phyloP scores from a whole-genome alignment of 2,113 vertebrate species.

The Alligator sinensis region DNA sequence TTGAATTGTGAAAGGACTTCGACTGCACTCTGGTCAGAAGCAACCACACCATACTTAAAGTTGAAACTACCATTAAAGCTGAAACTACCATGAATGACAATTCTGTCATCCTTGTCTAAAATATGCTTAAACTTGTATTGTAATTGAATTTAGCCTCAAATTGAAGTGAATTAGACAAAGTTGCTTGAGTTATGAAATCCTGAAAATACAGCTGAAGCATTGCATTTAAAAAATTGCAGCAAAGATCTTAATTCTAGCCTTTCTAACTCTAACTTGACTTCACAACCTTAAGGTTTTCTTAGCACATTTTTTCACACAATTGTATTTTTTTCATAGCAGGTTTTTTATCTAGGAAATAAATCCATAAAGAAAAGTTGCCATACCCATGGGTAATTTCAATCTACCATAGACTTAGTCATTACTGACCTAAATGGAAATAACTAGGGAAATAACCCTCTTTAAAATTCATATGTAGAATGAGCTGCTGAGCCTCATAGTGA shows the following conservation, averaged over 20 bases:
- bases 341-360: slow-evolving; percentile 45
- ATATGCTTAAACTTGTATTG: not conserved
- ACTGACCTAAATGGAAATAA: slow-evolving; percentile 68
- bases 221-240: not conserved
- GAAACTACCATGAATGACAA: not conserved
- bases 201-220: not conserved
- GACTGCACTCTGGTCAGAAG: not conserved
- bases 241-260: not conserved
- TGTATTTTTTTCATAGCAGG: not conserved
- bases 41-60: not conserved
- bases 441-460: slow-evolving; percentile 58
- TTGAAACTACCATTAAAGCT: too few relatives aligned
- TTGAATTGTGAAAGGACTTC: not conserved
- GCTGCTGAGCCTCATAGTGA: not conserved
- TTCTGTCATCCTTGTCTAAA: not conserved
- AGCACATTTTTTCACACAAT: not conserved
- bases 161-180: not conserved
- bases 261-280: not conserved
- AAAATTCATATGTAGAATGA: slow-evolving; percentile 61
- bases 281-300: not conserved
- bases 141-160: not conserved
- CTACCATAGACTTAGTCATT: slow-evolving; percentile 61
- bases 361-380: slow-evolving; percentile 46
- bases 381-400: slow-evolving; percentile 40
- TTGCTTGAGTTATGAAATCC: not conserved